Evolutionary conservation across 2,113 vertebrate genomes (phyloP).

Genomic region (Ceuthmochares aereus): DNA sequence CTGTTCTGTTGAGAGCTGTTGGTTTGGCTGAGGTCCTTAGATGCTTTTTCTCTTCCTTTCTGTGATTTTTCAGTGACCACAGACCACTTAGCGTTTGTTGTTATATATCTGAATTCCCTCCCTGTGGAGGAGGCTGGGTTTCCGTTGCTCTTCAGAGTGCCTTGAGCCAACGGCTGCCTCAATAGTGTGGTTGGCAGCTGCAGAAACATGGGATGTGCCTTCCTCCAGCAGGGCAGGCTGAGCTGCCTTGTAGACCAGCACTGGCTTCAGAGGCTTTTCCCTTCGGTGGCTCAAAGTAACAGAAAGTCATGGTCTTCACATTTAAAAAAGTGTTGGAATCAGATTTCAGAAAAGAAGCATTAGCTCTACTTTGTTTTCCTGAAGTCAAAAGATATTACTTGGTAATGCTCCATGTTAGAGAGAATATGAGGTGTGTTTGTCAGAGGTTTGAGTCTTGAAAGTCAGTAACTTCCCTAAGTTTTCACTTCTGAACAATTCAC

Average conservation of each 20-base stretch:
- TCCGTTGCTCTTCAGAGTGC: fast-evolving
- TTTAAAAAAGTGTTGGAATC: background rate
- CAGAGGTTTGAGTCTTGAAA: background rate
- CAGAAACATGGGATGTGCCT: background rate
- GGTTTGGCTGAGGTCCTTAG: background rate
- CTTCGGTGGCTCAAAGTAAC: background rate
- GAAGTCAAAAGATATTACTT: background rate
- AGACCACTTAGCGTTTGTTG: background rate
- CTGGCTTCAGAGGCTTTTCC: background rate
- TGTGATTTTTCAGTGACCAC: background rate
- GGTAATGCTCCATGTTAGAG: background rate
- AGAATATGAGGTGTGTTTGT: background rate
- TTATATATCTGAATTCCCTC: background rate
- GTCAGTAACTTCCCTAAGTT: background rate
- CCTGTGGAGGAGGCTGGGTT: background rate
- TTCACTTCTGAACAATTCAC: background rate
- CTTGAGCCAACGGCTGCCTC: background rate
- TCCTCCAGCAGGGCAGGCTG: too few relatives aligned
- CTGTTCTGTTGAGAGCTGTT: background rate
- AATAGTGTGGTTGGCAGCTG: background rate
- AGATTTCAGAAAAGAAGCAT: background rate
- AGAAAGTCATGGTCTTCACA: background rate
- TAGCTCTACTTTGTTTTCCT: background rate
- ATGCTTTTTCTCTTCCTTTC: background rate
- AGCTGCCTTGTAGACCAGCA: background rate